Evolutionary conservation across 2,888 invertebrate species (phyloP).

Genomic region (Cataglyphis cursor): DNA sequence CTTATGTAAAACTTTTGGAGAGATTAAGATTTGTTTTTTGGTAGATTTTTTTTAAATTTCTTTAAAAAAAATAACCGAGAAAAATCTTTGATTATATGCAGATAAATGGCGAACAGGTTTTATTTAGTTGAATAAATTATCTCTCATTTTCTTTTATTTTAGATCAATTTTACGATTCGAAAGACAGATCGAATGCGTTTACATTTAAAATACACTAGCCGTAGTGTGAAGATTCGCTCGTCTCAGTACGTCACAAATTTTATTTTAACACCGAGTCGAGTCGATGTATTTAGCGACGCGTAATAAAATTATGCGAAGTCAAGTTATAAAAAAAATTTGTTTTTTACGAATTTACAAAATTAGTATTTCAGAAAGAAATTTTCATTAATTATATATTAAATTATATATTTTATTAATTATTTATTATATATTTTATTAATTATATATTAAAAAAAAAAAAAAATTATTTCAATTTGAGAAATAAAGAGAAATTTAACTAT

Average conservation of each 20-base stretch:
- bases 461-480: not conserved
- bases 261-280: constrained; percentile 79
- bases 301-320: not conserved
- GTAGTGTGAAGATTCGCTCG: constrained; percentile 84
- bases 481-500: not conserved
- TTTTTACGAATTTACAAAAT: not conserved
- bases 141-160: not conserved
- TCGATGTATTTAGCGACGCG: constrained; percentile 63
- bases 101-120: not conserved
- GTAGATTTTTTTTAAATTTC: not conserved
- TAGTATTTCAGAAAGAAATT: not conserved
- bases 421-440: not conserved
- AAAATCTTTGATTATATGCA: not conserved
- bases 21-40: not conserved
- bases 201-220: constrained; percentile 73
- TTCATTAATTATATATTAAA: not conserved
- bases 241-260: constrained; percentile 84
- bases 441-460: not conserved
- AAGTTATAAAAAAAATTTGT: not conserved
- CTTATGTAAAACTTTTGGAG: not conserved
- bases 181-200: constrained; percentile 6
- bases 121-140: not conserved
- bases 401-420: too few relatives aligned
- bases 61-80: not conserved
- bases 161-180: not conserved